Evolutionary conservation across 2,797 vertebrate genomes (phyloP).

Genomic region (Benthosema pterotum): DNA sequence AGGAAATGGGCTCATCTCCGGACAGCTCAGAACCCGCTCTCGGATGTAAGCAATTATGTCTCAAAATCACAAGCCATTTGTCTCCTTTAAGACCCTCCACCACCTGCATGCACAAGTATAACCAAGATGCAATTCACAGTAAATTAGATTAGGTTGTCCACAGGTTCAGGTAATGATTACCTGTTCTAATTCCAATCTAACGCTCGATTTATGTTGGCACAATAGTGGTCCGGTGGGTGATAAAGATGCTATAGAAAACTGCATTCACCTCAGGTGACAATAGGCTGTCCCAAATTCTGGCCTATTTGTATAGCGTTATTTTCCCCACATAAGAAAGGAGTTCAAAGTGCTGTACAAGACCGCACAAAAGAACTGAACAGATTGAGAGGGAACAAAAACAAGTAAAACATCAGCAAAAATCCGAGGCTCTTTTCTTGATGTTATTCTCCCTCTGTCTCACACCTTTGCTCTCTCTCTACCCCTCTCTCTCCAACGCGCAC

Average conservation of each 20-base stretch:
- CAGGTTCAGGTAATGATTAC: conserved; percentile 4
- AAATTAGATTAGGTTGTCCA: conserved; percentile 7
- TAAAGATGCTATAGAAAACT: conserved; percentile 50
- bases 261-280: conserved; percentile 57
- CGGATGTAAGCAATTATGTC: conserved; percentile 52
- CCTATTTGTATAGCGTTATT: not conserved
- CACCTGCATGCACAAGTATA: conserved; percentile 49
- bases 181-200: conserved; percentile 15
- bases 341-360: too few relatives aligned
- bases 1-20: conserved; percentile 49
- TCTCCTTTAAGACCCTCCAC: conserved; percentile 23
- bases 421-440: too few relatives aligned
- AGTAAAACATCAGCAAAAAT: too few relatives aligned
- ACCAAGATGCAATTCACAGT: conserved; percentile 10
- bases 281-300: too few relatives aligned
- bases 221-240: conserved; percentile 11
- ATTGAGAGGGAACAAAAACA: too few relatives aligned
- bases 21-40: conserved; percentile 30
- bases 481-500: too few relatives aligned
- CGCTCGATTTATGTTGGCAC: conserved; percentile 1
- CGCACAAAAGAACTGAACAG: too few relatives aligned
- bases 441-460: too few relatives aligned
- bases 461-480: too few relatives aligned
- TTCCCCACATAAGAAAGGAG: too few relatives aligned
- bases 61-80: conserved; percentile 53